phyloP scores from a whole-genome alignment of 2,888 invertebrate species.

The Pecten maximus region DNA sequence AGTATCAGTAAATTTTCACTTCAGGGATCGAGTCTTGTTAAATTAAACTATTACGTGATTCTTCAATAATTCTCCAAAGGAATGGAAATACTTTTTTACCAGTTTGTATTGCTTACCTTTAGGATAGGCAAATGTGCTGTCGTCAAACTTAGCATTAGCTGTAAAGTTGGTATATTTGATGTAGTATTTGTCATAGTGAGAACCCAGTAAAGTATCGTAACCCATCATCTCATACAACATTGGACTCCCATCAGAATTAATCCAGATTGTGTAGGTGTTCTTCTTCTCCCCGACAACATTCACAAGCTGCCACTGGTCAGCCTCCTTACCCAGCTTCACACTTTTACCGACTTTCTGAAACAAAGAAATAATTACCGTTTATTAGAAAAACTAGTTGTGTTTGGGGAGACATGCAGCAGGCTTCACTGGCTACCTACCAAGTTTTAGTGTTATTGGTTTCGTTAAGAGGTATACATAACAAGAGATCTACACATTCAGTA shows the following conservation, averaged over 20 bases:
- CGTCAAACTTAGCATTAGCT: conserved; percentile 55
- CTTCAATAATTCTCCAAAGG: no score
- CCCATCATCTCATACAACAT: conserved; percentile 96
- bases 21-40: no score
- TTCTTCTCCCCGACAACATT: conserved; percentile 89
- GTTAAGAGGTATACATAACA: no score
- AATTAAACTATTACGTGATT: no score
- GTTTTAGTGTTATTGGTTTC: no score
- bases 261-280: conserved; percentile 95
- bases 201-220: conserved; percentile 94
- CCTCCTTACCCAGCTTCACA: conserved; percentile 87
- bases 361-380: conserved; percentile 35
- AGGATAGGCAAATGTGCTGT: conserved; percentile 67
- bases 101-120: conserved; percentile 64
- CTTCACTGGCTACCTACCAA: no score
- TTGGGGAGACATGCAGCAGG: no score
- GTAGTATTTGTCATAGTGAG: conserved; percentile 97
- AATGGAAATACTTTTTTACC: no score
- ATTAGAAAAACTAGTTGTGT: no score
- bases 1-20: no score
- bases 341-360: conserved; percentile 61
- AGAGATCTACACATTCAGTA: no score
- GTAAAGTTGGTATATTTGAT: conserved; percentile 89
- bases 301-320: conserved; percentile 91
- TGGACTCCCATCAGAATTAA: conserved; percentile 83